Evolutionary conservation across 2,888 invertebrate species (phyloP).

Genomic region (Epinotia ramella): DNA sequence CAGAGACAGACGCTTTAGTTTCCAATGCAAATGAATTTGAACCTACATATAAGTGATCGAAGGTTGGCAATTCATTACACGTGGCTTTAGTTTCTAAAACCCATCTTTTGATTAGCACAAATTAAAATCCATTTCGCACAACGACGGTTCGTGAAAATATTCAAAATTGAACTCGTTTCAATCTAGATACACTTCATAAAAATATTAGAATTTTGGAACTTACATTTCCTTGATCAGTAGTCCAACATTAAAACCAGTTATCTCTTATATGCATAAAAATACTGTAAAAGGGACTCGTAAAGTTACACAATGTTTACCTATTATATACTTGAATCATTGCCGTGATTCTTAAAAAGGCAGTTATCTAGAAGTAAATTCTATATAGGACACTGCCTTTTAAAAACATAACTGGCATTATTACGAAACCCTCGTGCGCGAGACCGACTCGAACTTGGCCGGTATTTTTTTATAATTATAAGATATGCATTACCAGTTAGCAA

Average conservation of each 20-base stretch:
- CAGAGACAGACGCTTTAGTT: conserved; percentile 26
- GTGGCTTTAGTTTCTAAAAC: conserved; percentile 1
- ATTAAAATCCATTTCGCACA: conserved; percentile 22
- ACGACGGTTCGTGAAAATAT: background rate
- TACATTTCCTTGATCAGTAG: too few relatives aligned
- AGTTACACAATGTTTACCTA: too few relatives aligned
- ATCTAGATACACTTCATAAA: background rate
- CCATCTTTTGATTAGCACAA: conserved; percentile 15
- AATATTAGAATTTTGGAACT: too few relatives aligned
- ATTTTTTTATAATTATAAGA: too few relatives aligned
- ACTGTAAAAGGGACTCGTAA: background rate
- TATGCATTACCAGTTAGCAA: background rate
- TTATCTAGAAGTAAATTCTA: too few relatives aligned
- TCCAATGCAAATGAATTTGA: conserved; percentile 19
- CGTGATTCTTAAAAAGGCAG: too few relatives aligned
- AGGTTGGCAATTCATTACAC: conserved; percentile 6
- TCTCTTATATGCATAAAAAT: background rate
- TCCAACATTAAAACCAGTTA: background rate
- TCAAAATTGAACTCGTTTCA: background rate
- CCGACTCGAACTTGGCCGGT: too few relatives aligned
- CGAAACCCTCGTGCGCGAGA: too few relatives aligned
- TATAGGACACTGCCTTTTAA: too few relatives aligned
- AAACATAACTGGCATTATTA: too few relatives aligned
- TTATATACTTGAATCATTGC: too few relatives aligned
- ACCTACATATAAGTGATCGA: background rate